phyloP scores from a whole-genome alignment of 1,140 invertebrate species.

The Tetranychus cinnabarinus region DNA sequence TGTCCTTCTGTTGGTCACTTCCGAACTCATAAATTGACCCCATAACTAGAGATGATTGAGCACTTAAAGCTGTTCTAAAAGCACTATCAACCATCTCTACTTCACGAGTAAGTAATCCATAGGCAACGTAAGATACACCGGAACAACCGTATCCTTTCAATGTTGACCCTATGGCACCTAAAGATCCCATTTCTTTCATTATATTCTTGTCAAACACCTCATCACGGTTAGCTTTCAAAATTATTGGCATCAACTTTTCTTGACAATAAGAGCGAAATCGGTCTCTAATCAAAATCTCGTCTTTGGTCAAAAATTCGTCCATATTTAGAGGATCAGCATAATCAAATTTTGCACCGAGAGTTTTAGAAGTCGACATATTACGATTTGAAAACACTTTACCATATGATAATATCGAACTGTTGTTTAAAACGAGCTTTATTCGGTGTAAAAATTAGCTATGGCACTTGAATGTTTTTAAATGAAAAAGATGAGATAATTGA shows the following conservation, averaged over 20 bases:
- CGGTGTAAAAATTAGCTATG: too few species aligned
- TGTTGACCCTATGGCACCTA: conserved; percentile 69
- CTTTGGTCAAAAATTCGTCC: conserved; percentile 59
- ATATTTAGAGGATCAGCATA: conserved; percentile 81
- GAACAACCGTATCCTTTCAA: conserved; percentile 76
- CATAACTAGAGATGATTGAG: conserved; percentile 93
- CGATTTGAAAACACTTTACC: neutral
- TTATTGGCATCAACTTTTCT: conserved; percentile 64
- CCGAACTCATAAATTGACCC: conserved; percentile 74
- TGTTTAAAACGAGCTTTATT: too few species aligned
- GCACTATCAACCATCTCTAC: conserved; percentile 46
- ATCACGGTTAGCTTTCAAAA: conserved; percentile 67
- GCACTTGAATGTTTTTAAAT: too few species aligned
- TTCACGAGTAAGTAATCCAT: conserved; percentile 79
- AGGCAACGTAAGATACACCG: conserved; percentile 68
- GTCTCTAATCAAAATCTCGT: conserved; percentile 71
- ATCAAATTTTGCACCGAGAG: conserved; percentile 34
- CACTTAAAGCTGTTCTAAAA: conserved; percentile 75
- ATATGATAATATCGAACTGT: too few species aligned
- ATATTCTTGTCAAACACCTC: conserved; percentile 71
- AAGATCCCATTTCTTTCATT: conserved; percentile 62
- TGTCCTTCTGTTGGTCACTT: conserved; percentile 62
- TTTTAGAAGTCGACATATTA: too few species aligned
- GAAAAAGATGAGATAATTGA: too few species aligned
- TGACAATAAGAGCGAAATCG: conserved; percentile 68